A percentile compares a stretch with the other conserved stretches of the same genome.
Conservation (phyloP, 2,797 vertebrate genomes). For the Craterocephalus amniculus region DNA sequence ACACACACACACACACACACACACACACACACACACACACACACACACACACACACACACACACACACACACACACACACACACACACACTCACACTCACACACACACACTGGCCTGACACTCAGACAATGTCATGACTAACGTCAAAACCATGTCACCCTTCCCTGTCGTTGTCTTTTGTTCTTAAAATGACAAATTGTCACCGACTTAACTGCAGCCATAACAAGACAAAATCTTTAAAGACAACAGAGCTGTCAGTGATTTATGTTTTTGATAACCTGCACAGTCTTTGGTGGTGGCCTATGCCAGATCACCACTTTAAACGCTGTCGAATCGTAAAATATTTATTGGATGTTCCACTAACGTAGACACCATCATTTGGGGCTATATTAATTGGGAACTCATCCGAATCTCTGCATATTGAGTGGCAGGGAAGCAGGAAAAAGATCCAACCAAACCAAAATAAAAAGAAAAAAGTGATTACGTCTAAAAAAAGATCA, state of each 20-base stretch:
- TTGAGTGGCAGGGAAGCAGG: slow-evolving; percentile 6
- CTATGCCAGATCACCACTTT: slow-evolving; percentile 38
- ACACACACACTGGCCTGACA: not conserved
- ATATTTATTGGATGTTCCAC: slow-evolving; percentile 59
- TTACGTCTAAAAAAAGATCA: slow-evolving; percentile 7
- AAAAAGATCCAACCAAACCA: slow-evolving; percentile 27
- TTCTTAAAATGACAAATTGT: slow-evolving; percentile 50
- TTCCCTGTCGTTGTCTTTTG: slow-evolving; percentile 45
- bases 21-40: not conserved
- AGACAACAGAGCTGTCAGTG: slow-evolving; percentile 38
- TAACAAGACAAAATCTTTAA: slow-evolving; percentile 40
- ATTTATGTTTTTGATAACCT: slow-evolving; percentile 61
- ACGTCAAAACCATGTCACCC: slow-evolving; percentile 49
- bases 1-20: slow-evolving; percentile 18
- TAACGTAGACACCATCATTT: slow-evolving; percentile 44
- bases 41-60: not conserved
- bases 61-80: slow-evolving; percentile 28
- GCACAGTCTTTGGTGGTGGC: slow-evolving; percentile 37
- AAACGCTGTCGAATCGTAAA: slow-evolving; percentile 50
- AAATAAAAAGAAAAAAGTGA: slow-evolving; percentile 31
- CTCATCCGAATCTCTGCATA: slow-evolving; percentile 19
- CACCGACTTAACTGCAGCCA: slow-evolving; percentile 35
- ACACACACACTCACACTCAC: not conserved
- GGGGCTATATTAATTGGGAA: slow-evolving; percentile 25
- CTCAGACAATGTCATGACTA: slow-evolving; percentile 14